Evolutionary conservation across 1,140 invertebrate species (phyloP).

Genomic region (Neuroterus valhalla): DNA sequence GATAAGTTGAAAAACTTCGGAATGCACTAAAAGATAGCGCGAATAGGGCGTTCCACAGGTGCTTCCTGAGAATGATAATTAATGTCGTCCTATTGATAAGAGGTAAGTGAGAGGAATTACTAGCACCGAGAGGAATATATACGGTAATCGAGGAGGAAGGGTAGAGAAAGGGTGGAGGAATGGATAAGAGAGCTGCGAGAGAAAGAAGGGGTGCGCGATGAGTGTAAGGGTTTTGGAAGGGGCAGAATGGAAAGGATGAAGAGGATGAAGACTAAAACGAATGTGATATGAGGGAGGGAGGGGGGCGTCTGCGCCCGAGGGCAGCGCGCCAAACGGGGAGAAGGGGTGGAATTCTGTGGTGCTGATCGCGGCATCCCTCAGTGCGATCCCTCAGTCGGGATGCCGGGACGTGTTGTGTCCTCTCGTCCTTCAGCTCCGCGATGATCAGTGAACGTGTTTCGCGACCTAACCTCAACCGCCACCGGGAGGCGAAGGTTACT

Average conservation of each 20-base stretch:
- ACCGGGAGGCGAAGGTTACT: constrained; percentile 43
- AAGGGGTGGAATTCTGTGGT: constrained; percentile 39
- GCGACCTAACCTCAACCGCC: constrained; percentile 47
- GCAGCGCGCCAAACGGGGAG: constrained; percentile 41
- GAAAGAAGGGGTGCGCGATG: constrained; percentile 10
- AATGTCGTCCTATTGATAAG: constrained; percentile 66
- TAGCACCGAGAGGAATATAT: neutral
- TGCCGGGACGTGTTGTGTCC: constrained; percentile 69
- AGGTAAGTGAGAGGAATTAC: constrained; percentile 63
- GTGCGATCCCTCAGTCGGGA: constrained; percentile 71
- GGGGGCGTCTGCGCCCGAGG: constrained; percentile 56
- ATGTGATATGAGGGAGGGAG: constrained; percentile 38
- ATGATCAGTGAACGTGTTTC: constrained; percentile 66
- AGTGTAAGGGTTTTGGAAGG: neutral
- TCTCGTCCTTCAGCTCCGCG: constrained; percentile 60
- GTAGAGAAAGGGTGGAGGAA: constrained; percentile 2
- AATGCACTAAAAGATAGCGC: constrained; percentile 30
- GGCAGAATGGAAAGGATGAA: neutral
- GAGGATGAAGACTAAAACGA: constrained; percentile 37
- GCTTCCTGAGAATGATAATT: constrained; percentile 60
- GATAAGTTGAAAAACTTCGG: constrained; percentile 39
- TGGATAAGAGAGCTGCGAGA: constrained; percentile 29
- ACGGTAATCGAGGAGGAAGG: constrained; percentile 16
- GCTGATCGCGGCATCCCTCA: constrained; percentile 48
- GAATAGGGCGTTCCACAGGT: constrained; percentile 48